phyloP scores from a whole-genome alignment of 2,113 vertebrate genomes.

The Oncorhynchus tshawytscha region DNA sequence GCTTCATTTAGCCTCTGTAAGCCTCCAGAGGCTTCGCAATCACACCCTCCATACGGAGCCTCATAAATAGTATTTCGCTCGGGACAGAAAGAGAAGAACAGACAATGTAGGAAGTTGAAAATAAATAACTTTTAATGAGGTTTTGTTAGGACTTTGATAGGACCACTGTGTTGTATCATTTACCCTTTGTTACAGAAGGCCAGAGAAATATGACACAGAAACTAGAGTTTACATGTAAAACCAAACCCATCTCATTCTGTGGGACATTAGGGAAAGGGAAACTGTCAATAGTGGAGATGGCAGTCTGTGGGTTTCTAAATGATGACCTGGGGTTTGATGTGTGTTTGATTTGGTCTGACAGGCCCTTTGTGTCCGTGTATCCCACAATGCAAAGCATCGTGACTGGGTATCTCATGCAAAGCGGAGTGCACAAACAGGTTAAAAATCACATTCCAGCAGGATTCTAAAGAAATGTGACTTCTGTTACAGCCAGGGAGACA shows the following conservation, averaged over 20 bases:
- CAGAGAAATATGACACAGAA: conserved; percentile 27
- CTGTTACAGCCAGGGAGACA: conserved; percentile 48
- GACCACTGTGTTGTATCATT: conserved; percentile 40
- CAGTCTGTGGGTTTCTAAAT: conserved; percentile 18
- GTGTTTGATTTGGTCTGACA: conserved; percentile 35
- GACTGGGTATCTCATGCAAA: conserved; percentile 56
- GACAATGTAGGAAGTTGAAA: not conserved
- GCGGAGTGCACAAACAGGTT: conserved; percentile 44
- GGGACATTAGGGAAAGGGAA: conserved; percentile 23
- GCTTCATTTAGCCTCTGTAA: no score
- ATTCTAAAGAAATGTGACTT: conserved; percentile 64
- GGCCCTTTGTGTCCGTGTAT: conserved; percentile 43
- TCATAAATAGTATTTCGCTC: no score
- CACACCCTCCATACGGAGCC: no score
- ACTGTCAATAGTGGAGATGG: conserved; percentile 37
- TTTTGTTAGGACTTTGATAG: conserved; percentile 44
- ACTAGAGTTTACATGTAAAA: not conserved
- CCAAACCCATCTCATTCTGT: not conserved
- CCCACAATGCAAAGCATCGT: conserved; percentile 34
- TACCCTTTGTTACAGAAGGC: conserved; percentile 27
- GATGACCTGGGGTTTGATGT: conserved; percentile 39
- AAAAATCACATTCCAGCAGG: conserved; percentile 64
- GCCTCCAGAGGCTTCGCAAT: no score
- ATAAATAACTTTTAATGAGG: conserved; percentile 50
- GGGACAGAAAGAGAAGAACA: not conserved